Evolutionary conservation across 2,797 vertebrate genomes (phyloP).

Genomic region (Siniperca scherzeri): DNA sequence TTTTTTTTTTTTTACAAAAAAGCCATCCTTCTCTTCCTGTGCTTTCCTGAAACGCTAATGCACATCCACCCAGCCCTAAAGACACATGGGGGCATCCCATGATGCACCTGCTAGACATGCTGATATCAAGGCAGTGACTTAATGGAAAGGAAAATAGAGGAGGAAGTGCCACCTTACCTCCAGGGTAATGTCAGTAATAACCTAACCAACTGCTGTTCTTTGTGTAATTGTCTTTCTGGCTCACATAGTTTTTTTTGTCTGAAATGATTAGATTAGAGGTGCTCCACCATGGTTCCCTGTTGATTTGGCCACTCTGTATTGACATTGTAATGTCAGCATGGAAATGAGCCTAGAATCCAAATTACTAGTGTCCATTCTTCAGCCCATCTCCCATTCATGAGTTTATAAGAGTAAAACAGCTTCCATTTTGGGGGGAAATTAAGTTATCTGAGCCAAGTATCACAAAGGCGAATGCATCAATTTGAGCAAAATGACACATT

Average conservation of each 20-base stretch:
- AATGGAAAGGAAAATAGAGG: conserved; percentile 26
- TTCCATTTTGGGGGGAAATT: conserved; percentile 29
- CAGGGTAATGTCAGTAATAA: conserved; percentile 52
- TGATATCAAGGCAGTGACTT: conserved; percentile 19
- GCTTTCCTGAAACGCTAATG: conserved; percentile 39
- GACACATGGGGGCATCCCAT: conserved; percentile 38
- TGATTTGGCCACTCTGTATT: conserved; percentile 56
- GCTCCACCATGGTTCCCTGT: conserved; percentile 36
- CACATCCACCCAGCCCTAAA: conserved; percentile 13
- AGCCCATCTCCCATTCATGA: conserved; percentile 26
- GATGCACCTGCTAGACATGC: conserved; percentile 47
- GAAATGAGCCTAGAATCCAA: conserved; percentile 62
- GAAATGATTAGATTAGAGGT: conserved; percentile 65
- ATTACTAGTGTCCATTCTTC: conserved; percentile 46
- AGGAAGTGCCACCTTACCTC: conserved; percentile 22
- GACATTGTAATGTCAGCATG: conserved; percentile 37
- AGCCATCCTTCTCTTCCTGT: background rate
- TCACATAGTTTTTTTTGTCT: conserved; percentile 41
- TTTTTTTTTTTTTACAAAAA: conserved; percentile 20
- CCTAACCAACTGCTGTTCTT: conserved; percentile 38
- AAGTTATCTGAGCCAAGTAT: conserved; percentile 13
- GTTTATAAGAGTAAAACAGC: conserved; percentile 35
- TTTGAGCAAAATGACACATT: conserved; percentile 36
- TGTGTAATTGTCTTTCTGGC: conserved; percentile 55
- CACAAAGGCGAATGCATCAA: conserved; percentile 27